Evolutionary conservation across 2,797 vertebrate genomes (phyloP).

Genomic region (Falco rusticolus): DNA sequence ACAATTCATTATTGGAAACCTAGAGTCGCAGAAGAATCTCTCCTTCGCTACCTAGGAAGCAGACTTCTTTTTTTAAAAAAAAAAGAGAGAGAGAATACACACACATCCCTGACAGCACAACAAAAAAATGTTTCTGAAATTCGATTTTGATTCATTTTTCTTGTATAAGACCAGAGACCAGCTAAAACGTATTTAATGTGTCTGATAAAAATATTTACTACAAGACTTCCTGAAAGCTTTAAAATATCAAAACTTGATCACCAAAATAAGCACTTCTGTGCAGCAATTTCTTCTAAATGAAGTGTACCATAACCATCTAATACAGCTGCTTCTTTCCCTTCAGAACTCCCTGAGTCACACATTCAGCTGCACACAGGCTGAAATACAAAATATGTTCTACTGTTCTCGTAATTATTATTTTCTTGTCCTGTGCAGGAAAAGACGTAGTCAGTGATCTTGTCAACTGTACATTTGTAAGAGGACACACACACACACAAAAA

Average conservation of each 20-base stretch:
- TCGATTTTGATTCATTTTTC: background rate
- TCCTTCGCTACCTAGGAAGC: slow-evolving; percentile 22
- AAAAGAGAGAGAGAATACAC: rapidly evolving
- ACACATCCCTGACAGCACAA: background rate
- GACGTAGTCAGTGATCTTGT: background rate
- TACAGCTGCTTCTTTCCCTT: slow-evolving; percentile 33
- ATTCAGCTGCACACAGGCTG: background rate
- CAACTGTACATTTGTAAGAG: background rate
- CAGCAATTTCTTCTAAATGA: slow-evolving; percentile 15
- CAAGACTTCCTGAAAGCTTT: slow-evolving; percentile 29
- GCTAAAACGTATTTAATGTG: slow-evolving; percentile 25
- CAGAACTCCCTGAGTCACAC: background rate
- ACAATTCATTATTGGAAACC: slow-evolving; percentile 11
- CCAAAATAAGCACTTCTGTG: slow-evolving; percentile 9
- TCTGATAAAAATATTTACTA: slow-evolving; percentile 58
- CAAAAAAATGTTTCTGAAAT: background rate
- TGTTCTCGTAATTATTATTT: background rate
- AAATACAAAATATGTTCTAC: background rate
- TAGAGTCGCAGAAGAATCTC: slow-evolving; percentile 24
- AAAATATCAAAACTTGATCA: slow-evolving; percentile 37
- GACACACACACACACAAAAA: too few relatives aligned
- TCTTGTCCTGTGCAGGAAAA: background rate
- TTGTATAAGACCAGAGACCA: background rate
- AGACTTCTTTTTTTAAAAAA: background rate
- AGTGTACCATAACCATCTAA: background rate